Base-by-base conservation (phyloP, 1,140 invertebrate genomes). In the Dolichoris vasculosae region DNA sequence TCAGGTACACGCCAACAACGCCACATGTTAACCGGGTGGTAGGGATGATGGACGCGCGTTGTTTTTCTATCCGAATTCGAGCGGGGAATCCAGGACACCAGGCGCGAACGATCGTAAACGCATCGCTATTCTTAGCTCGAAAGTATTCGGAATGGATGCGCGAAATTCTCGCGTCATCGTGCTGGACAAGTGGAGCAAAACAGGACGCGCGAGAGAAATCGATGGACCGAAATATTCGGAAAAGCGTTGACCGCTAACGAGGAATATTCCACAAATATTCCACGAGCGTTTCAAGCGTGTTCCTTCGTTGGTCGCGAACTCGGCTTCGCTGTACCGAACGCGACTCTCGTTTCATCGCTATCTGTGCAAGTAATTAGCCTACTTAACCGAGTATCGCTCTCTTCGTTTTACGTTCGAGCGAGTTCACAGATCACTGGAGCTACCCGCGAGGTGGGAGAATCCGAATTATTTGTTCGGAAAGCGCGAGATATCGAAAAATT, bases 321-420 rank as follows among this genome's bases (percentile, higher is more conserved):
- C n/a, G 59, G 30, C 11, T 63, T 26, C 0, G 26, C 23, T 63
- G 13, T 7, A 6, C 4, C 59, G n/a, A 63, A 63, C 11, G 26
- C n/a, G 59, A 63, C 26, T 63, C 13, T 69, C 3, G 4, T 40
- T 40, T 23, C 35, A 11, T 76, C 46, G 26, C 26, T 76, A 48
- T 46, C 43, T 48, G 40, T 51, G 75, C 75, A 17, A 51, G 30
- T 76, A 51, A 76, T 76, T 76, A 76, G 75, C 75, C 75, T 76
- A 76, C 43, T 76, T 76, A 3, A 4, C 35, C 0, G 51, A 76
- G 75, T 46, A 23, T 35, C 17, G n/a, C 43, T 46, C 71, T 75
- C 71, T n/a, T 1, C 6, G 43, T 26, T 20, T 8, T 15, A 46
- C 43, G 35, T 20, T 75, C 7, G 40, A 13, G 13, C 46, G 17